These are phyloP conservation scores for Leptinotarsa lineolata DNA, from an alignment of 1,140 invertebrate species.

Conservation along the genomic window DNA sequence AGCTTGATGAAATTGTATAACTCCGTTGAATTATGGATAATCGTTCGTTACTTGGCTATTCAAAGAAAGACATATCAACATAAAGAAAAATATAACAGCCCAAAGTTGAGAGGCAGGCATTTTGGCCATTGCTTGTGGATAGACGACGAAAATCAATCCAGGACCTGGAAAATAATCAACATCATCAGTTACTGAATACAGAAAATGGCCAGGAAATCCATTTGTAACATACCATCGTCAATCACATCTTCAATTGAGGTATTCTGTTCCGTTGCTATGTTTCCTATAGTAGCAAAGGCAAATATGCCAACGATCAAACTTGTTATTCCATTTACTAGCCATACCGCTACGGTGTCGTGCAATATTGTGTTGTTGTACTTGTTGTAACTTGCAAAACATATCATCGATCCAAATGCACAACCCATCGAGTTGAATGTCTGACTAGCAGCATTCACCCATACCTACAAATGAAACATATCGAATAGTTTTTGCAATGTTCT, in stretches of 20 bases:
- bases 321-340: constrained; percentile 79
- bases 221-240: constrained; percentile 69
- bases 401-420: constrained; percentile 89
- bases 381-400: constrained; percentile 95
- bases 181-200: neutral
- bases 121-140: constrained; percentile 86
- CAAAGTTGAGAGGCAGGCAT: constrained; percentile 85
- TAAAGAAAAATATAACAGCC: constrained; percentile 88
- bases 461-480: constrained; percentile 57
- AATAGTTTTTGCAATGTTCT: no score
- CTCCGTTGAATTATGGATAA: constrained; percentile 14
- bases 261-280: constrained; percentile 80
- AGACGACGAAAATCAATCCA: constrained; percentile 86
- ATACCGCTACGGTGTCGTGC: constrained; percentile 81
- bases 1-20: constrained; percentile 41
- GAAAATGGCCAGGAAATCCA: neutral
- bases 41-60: constrained; percentile 79
- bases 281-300: constrained; percentile 85
- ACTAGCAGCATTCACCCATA: constrained; percentile 89
- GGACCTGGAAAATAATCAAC: constrained; percentile 69
- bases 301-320: constrained; percentile 85
- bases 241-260: constrained; percentile 80
- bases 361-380: constrained; percentile 89
- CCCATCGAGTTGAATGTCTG: constrained; percentile 94
- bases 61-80: constrained; percentile 85